Conservation (phyloP, 2,888 invertebrate species). For the Lasius fuliginosus region DNA sequence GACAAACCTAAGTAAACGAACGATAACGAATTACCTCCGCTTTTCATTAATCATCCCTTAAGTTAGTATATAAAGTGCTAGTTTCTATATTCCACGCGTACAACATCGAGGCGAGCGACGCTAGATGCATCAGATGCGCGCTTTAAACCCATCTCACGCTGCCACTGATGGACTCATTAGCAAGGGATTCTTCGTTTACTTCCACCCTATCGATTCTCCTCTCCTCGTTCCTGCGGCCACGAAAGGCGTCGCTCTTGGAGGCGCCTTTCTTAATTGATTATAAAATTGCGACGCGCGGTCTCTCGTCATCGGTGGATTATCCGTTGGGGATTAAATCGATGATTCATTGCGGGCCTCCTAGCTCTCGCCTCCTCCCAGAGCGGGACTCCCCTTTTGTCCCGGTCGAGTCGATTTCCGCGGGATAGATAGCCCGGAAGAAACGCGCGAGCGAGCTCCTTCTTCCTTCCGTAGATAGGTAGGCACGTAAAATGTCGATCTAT, state of each 20-base stretch:
- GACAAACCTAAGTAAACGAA: background rate
- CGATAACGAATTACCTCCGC: slow-evolving; percentile 21
- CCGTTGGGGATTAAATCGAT: slow-evolving; percentile 50
- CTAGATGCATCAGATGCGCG: slow-evolving; percentile 15
- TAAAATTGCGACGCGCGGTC: slow-evolving; percentile 60
- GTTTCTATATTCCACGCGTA: slow-evolving; percentile 25
- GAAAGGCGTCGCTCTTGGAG: slow-evolving; percentile 38
- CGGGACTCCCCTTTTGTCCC: slow-evolving; percentile 27
- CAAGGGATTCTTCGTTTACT: slow-evolving; percentile 58
- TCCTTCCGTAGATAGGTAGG: background rate
- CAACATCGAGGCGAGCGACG: background rate
- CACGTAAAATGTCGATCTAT: slow-evolving; percentile 65
- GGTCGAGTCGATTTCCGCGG: slow-evolving; percentile 55
- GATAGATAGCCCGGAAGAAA: slow-evolving; percentile 26
- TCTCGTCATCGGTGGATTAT: slow-evolving; percentile 53
- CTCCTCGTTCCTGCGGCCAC: slow-evolving; percentile 10
- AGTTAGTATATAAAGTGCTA: slow-evolving; percentile 38
- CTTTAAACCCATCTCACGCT: slow-evolving; percentile 49
- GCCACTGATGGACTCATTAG: slow-evolving; percentile 64
- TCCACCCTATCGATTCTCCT: slow-evolving; percentile 49
- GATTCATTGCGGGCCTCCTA: slow-evolving; percentile 30
- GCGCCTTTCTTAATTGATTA: slow-evolving; percentile 67
- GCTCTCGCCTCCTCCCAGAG: background rate
- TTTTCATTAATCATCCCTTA: slow-evolving; percentile 39
- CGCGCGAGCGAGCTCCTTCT: slow-evolving; percentile 20